These are phyloP conservation scores for Heliconius nattereri DNA, from an alignment of 1,140 invertebrate genomes.

Conservation along the genomic window DNA sequence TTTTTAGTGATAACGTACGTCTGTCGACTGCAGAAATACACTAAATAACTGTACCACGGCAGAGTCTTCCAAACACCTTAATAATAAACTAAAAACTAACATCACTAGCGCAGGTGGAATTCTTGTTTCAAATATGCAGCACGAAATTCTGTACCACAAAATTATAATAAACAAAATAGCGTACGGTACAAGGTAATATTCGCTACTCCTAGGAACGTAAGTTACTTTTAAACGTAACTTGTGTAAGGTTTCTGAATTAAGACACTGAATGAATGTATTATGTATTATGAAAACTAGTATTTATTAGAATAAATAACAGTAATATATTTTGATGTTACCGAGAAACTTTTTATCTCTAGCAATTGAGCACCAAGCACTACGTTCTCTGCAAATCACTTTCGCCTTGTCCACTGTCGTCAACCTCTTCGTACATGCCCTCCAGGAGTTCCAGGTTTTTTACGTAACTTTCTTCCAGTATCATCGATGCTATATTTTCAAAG, in stretches of 20 bases:
- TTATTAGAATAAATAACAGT: no score
- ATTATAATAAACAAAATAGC: constrained; percentile 5
- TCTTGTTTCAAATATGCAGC: constrained; percentile 20
- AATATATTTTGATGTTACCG: no score
- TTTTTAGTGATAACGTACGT: no score
- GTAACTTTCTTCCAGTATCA: no score
- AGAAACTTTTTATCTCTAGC: no score
- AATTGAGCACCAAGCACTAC: no score
- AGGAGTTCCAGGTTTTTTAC: no score
- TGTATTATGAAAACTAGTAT: background rate
- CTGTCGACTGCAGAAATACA: no score
- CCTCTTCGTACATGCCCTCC: no score
- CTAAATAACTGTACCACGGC: background rate
- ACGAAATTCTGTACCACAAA: constrained; percentile 26
- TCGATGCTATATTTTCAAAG: no score
- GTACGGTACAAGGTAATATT: constrained; percentile 7
- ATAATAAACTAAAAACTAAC: constrained; percentile 26
- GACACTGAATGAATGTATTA: background rate
- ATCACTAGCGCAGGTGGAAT: constrained; percentile 22
- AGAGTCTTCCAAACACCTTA: background rate
- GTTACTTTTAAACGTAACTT: background rate
- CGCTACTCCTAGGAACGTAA: background rate
- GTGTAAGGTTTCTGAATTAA: background rate
- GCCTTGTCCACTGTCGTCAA: no score
- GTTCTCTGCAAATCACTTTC: no score